A percentile compares a stretch with the other conserved stretches of the same genome.
Conservation (phyloP, 2,113 vertebrate species). For the Serilophus lunatus region DNA sequence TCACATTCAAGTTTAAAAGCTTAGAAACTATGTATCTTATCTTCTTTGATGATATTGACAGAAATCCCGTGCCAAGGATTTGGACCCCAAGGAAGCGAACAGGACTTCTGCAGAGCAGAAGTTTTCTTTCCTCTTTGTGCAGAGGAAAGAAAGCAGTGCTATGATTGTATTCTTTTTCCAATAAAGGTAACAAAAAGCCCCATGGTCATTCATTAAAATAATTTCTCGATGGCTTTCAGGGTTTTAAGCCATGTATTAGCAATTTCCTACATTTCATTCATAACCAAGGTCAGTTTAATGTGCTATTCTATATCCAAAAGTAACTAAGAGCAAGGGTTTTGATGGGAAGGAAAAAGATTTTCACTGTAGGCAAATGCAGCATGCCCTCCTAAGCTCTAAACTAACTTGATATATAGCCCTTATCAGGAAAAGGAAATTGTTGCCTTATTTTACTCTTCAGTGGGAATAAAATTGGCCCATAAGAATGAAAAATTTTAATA, state of each 20-base stretch:
- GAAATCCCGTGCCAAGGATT: background rate
- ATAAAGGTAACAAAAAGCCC: background rate
- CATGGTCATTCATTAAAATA: background rate
- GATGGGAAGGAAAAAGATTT: background rate
- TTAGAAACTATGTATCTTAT: background rate
- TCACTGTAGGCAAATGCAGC: background rate
- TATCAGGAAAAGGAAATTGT: background rate
- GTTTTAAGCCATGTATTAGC: background rate
- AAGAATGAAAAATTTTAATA: constrained; percentile 41
- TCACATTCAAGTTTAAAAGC: background rate
- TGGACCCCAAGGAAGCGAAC: background rate
- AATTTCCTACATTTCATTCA: background rate
- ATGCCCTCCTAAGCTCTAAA: background rate
- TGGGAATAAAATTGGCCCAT: constrained; percentile 31
- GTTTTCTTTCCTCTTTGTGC: too few species aligned
- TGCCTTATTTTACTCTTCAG: constrained; percentile 41
- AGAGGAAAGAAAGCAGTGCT: background rate
- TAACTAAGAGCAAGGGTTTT: background rate
- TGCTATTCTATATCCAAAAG: background rate
- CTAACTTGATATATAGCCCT: constrained; percentile 4
- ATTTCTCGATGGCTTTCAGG: background rate
- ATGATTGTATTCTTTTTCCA: background rate
- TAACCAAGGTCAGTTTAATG: background rate
- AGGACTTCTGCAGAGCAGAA: background rate
- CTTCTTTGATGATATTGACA: background rate